These are phyloP conservation scores for Harpalus rubripes DNA, from an alignment of 2,888 invertebrate genomes.

Conservation along the genomic window DNA sequence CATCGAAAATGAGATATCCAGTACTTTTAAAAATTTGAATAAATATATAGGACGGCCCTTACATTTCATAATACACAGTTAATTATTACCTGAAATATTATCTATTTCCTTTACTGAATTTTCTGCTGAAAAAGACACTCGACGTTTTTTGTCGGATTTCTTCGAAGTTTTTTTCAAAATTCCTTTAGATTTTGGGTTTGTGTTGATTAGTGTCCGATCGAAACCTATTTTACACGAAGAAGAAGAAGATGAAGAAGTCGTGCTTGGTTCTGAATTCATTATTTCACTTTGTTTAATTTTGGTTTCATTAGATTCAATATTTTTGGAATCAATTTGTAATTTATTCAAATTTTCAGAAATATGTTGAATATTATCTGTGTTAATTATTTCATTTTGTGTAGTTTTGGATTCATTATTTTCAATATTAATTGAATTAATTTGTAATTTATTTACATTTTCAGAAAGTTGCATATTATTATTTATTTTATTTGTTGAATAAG, in stretches of 20 bases:
- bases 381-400: neutral
- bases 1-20: too few species aligned
- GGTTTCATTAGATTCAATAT: neutral
- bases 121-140: constrained; percentile 7
- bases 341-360: neutral
- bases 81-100: neutral
- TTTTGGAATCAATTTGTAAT: neutral
- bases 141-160: constrained; percentile 1
- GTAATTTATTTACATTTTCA: constrained; percentile 7
- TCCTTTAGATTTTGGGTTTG: neutral
- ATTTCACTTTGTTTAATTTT: neutral
- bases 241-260: neutral
- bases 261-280: neutral
- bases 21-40: too few species aligned
- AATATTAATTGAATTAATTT: neutral
- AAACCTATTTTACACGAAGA: constrained; percentile 6
- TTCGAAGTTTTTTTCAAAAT: constrained; percentile 17
- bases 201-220: constrained; percentile 56
- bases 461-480: neutral
- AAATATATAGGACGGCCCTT: too few species aligned
- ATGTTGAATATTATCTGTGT: neutral
- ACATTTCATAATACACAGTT: too few species aligned
- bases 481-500: constrained; percentile 8
- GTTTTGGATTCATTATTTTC: neutral
- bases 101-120: constrained; percentile 25